phyloP scores from a whole-genome alignment of 2,113 vertebrate genomes.

The Mungos mungo region DNA sequence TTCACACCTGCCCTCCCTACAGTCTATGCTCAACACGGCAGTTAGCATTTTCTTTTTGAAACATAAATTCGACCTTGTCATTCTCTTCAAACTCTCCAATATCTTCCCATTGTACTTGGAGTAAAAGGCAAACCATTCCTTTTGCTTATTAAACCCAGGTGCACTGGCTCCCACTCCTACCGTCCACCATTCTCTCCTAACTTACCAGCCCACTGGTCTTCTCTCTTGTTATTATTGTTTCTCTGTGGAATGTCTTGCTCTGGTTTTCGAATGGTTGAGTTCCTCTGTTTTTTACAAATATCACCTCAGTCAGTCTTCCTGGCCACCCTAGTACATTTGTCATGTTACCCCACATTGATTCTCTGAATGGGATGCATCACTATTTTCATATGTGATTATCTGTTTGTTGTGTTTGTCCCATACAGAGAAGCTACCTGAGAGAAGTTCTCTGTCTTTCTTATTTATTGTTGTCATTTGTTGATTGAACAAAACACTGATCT shows the following conservation, averaged over 20 bases:
- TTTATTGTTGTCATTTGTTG: background rate
- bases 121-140: background rate
- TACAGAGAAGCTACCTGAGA: background rate
- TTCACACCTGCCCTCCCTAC: background rate
- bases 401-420: slow-evolving; percentile 11
- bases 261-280: background rate
- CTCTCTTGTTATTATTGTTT: background rate
- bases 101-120: background rate
- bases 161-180: background rate
- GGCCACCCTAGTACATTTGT: background rate
- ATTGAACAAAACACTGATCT: slow-evolving; percentile 9
- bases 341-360: background rate
- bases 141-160: background rate
- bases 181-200: background rate
- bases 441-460: slow-evolving; percentile 36
- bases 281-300: background rate
- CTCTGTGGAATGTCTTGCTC: background rate
- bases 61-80: background rate
- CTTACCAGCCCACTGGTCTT: background rate
- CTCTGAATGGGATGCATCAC: background rate
- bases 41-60: background rate
- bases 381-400: background rate
- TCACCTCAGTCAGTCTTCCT: background rate
- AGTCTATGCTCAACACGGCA: background rate
- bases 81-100: background rate